Conservation (phyloP, 1,140 invertebrate species). For the Himalopsyche phryganea region DNA sequence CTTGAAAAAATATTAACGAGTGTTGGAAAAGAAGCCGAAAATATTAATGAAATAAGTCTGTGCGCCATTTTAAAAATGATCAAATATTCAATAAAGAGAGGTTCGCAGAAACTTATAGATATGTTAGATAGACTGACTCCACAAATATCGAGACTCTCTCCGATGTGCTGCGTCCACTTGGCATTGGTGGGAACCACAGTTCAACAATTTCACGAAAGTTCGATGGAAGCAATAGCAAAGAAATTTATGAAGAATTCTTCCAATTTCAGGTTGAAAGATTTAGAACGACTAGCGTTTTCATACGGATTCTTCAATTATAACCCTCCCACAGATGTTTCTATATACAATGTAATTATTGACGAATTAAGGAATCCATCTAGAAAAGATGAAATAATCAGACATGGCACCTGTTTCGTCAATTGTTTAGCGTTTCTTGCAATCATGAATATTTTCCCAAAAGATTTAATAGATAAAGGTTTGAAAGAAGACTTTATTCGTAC, state of each 20-base stretch:
- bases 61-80: constrained; percentile 54
- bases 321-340: constrained; percentile 39
- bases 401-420: constrained; percentile 43
- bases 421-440: constrained; percentile 51
- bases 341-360: constrained; percentile 47
- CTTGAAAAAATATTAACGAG: constrained; percentile 45
- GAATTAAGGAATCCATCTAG: constrained; percentile 45
- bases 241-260: constrained; percentile 41
- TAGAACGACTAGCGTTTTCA: constrained; percentile 56
- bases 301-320: constrained; percentile 51
- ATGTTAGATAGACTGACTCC: constrained; percentile 39
- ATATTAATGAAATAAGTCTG: constrained; percentile 51
- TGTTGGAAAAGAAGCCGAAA: constrained; percentile 39
- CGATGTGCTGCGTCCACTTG: constrained; percentile 52
- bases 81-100: constrained; percentile 42
- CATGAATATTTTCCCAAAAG: constrained; percentile 47
- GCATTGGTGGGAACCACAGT: constrained; percentile 49
- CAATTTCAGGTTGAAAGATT: constrained; percentile 56
- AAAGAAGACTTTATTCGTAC: constrained; percentile 44
- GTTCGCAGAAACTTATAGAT: constrained; percentile 35
- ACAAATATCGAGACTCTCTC: constrained; percentile 46
- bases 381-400: constrained; percentile 46
- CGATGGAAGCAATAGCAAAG: constrained; percentile 40
- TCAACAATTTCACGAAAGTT: constrained; percentile 42
- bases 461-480: constrained; percentile 50